These are phyloP conservation scores for Manis crassicaudata DNA, from an alignment of 2,797 vertebrate species.

Conservation along the genomic window DNA sequence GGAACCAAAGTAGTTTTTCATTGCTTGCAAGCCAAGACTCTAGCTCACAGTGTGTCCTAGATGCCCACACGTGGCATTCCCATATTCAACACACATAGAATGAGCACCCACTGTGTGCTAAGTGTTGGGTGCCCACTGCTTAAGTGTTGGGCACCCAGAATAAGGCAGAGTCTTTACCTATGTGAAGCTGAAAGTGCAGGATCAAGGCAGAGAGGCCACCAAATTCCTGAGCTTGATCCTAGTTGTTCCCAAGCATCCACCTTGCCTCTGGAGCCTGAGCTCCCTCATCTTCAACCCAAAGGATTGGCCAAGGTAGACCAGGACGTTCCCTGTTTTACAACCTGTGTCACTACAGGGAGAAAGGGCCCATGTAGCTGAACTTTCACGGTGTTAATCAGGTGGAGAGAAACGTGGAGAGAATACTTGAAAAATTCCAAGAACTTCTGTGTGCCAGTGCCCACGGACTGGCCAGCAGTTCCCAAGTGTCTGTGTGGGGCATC, in stretches of 20 bases:
- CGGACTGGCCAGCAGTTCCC: accelerated
- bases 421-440: accelerated
- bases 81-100: accelerated
- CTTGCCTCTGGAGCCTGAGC: accelerated
- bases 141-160: neutral
- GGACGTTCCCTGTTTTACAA: too few relatives aligned
- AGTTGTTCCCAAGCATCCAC: accelerated
- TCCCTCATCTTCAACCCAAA: neutral
- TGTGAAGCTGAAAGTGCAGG: too few relatives aligned
- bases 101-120: accelerated
- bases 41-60: accelerated
- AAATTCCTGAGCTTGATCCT: accelerated
- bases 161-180: neutral
- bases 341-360: neutral
- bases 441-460: accelerated
- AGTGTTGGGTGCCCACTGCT: accelerated
- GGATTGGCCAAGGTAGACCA: accelerated
- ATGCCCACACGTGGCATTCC: accelerated
- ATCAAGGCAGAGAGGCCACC: neutral
- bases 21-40: neutral
- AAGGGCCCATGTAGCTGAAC: too few relatives aligned
- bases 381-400: accelerated
- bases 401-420: accelerated
- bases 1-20: neutral
- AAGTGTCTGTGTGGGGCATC: neutral